These are phyloP conservation scores for Chloromyia formosa DNA, from an alignment of 2,888 invertebrate genomes.

Conservation along the genomic window DNA sequence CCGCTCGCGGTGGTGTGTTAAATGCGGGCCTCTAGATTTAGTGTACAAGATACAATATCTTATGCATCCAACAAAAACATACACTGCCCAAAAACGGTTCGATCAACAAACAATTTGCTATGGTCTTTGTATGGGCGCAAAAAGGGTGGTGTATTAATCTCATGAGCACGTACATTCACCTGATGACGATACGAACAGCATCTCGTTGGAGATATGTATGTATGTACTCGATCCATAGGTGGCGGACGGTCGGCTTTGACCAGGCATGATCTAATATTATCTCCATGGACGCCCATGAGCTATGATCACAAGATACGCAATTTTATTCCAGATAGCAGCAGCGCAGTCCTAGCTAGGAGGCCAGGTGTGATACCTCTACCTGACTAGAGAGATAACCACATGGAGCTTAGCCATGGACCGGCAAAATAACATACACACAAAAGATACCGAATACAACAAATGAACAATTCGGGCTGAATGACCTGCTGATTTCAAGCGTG, in stretches of 20 bases:
- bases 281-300: too few species aligned
- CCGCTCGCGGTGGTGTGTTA: constrained; percentile 18
- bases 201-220: constrained; percentile 1
- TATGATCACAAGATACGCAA: constrained; percentile 24
- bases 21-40: constrained; percentile 6
- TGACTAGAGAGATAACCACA: too few species aligned
- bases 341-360: too few species aligned
- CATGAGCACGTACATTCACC: not conserved
- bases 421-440: too few species aligned
- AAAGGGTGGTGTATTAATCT: too few species aligned
- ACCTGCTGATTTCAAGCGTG: constrained; percentile 7
- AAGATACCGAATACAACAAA: too few species aligned
- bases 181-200: not conserved
- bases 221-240: not conserved
- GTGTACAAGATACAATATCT: too few species aligned
- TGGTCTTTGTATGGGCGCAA: not conserved
- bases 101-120: constrained; percentile 33
- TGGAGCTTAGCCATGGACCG: too few species aligned
- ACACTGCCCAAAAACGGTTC: not conserved
- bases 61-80: not conserved
- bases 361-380: too few species aligned
- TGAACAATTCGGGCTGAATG: constrained; percentile 7
- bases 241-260: constrained; percentile 15
- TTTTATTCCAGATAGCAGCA: constrained; percentile 19
- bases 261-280: too few species aligned